These are phyloP conservation scores for Ptychochromis oligacanthus DNA, from an alignment of 2,113 vertebrate species.

Conservation along the genomic window DNA sequence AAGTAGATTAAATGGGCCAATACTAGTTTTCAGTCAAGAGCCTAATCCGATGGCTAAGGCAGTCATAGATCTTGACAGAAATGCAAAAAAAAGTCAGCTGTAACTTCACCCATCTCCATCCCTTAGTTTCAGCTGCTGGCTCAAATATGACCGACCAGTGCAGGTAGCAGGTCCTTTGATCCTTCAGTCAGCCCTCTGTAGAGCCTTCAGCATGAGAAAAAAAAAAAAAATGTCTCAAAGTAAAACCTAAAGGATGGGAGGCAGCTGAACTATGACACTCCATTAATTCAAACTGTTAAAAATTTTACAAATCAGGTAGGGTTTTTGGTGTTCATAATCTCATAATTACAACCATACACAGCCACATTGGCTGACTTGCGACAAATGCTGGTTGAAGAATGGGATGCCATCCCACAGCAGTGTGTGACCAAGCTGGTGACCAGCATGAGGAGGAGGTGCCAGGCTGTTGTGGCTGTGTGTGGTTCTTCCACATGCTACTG, in stretches of 20 bases:
- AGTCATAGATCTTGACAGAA: conserved; percentile 31
- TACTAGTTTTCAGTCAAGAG: conserved; percentile 47
- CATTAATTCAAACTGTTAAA: neutral
- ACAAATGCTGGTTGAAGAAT: too few relatives aligned
- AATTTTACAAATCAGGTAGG: neutral
- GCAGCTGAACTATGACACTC: conserved; percentile 5
- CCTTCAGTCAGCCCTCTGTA: conserved; percentile 19
- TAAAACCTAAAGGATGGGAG: conserved; percentile 29
- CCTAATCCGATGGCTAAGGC: conserved; percentile 32
- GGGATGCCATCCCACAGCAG: too few relatives aligned
- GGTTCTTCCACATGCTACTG: too few relatives aligned
- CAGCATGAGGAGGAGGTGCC: too few relatives aligned
- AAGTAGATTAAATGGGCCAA: conserved; percentile 50
- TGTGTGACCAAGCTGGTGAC: too few relatives aligned
- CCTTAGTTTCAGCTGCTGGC: conserved; percentile 52
- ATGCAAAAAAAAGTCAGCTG: conserved; percentile 34
- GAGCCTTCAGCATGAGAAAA: conserved; percentile 17
- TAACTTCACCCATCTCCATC: conserved; percentile 35
- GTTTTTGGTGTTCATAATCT: too few relatives aligned
- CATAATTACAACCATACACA: too few relatives aligned
- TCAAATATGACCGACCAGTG: conserved; percentile 52
- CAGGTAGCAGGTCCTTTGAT: conserved; percentile 53
- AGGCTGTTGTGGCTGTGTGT: too few relatives aligned
- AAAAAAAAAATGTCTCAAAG: neutral
- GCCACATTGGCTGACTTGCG: too few relatives aligned